Base-by-base conservation (phyloP, 2,888 invertebrate species). In the Scaptodrosophila latifasciaeformis region DNA sequence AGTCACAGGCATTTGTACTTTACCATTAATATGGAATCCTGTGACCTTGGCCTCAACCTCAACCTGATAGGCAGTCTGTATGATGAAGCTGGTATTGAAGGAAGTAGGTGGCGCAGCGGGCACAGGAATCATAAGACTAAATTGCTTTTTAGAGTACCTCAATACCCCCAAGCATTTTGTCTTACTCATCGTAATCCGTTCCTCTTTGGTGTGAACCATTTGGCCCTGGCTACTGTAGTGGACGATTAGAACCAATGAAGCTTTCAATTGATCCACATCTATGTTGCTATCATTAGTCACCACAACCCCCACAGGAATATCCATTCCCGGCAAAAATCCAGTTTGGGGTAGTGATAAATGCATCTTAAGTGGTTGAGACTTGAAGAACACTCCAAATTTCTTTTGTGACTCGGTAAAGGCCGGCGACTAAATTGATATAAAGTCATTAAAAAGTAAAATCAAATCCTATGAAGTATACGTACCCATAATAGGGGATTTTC, bases 281-380 rank as follows among this genome's bases (percentile, higher is more conserved):
- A 88, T 82, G 48, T 87, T 87, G 13, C 89, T 89, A 35, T 86
- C 85, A 82, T 91, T 91, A 63, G 88, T 88, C 1, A 90, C 84
- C 63, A 89, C 88, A 1, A 89, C 35, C 0, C 43, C 53, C 4
- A 61, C 24, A 0, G 52, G 37, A 45, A 75, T 66, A 13, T 35
- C 31, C 51, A 71, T 59, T 1, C 75, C 75, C 0, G 70, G 62
- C 10, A 70, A 64, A 46, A 51, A 70, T 1, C 71, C 71, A 19
- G 62, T 59, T 58, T 65, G 57, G 34, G 68, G 61, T 29, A 71
- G 39, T 3, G 47, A 43, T 3, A 54, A 50, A n/a, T 45, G 53
- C 10, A 77, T 4, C 21, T 49, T 54, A 1, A 79, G 45, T 0
- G 68, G 67, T 19, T 59, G 56, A 6, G 58, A 54, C 9, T 46